Conservation (phyloP, 2,888 invertebrate species). For the Pollenia angustigena region DNA sequence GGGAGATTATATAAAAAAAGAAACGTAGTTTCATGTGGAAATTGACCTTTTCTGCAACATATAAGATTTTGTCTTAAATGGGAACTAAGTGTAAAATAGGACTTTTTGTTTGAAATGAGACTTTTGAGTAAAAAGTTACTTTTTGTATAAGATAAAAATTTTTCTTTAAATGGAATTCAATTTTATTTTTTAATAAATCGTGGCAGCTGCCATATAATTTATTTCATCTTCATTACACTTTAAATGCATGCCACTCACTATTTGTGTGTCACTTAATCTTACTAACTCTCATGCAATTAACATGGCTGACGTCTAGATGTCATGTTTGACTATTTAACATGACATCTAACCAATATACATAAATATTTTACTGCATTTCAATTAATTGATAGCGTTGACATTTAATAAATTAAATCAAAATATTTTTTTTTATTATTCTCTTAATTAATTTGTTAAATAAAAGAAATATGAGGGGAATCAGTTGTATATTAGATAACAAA, state of each 20-base stretch:
- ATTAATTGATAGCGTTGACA: constrained; percentile 49
- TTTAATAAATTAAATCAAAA: constrained; percentile 50
- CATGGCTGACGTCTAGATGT: neutral
- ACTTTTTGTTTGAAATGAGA: too few species aligned
- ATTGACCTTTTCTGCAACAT: too few species aligned
- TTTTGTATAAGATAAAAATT: too few species aligned
- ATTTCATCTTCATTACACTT: neutral
- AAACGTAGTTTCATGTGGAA: too few species aligned
- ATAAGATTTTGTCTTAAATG: too few species aligned
- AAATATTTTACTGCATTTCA: constrained; percentile 20
- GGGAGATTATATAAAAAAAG: too few species aligned
- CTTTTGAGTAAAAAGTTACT: too few species aligned
- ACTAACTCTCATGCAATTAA: neutral
- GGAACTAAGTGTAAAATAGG: too few species aligned
- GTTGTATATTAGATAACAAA: neutral
- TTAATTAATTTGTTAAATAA: constrained; percentile 7
- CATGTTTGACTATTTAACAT: constrained; percentile 6
- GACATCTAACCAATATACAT: constrained; percentile 14
- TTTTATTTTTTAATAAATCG: too few species aligned
- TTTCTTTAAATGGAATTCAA: too few species aligned
- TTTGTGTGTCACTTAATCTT: neutral
- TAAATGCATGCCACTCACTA: neutral
- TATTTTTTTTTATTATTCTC: neutral
- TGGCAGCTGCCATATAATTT: too few species aligned
- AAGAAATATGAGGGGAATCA: neutral